Base-by-base conservation (phyloP, 1,140 invertebrate species). In the Drosophila yakuba region DNA sequence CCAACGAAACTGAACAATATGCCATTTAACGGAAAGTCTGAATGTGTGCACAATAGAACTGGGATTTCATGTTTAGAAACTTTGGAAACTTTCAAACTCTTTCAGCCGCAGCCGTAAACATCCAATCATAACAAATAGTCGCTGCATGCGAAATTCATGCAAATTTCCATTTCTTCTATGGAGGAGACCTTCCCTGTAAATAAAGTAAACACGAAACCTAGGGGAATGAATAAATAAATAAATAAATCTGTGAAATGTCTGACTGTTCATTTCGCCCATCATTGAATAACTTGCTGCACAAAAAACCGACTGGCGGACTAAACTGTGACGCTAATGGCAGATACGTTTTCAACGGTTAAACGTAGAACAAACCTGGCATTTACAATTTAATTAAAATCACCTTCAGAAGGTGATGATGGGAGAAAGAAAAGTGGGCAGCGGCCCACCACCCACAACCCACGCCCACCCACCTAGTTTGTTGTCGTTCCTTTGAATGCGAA, bases 361-460 rank as follows among this genome's bases (percentile, higher is more conserved):
- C 35, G 41, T 15, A 56, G 20, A 52, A 28, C 38, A 56, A 39
- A 71, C 43, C 54, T 75, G 50, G 67, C 83, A 66, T 51, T 61
- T 51, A 25, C 79, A 83, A 79, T 86, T 79, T 86, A 86, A 86
- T 86, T 86, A 86, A 83, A 88, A 71, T 88, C 83, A 86, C 82
- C 82, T 86, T 79, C 60, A 51, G 52, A 80, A 82, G 80, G 80
- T 58, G 62, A 58, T 75, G 64, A 57, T 60, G 47, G 38, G 32
- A n/a, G 48, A 17, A 28, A 23, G 50, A 52, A 41, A 36, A 50
- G 12, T 17, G 44, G 38, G 10, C 36, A 4, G 11, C 15, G 3
- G 41, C 17, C 15, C 23, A 44, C 20, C 5, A 2, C 8, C 32
- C 32, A 32, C 7, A 1, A 7, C 7, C 6, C 14, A 12, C 1